Base-by-base conservation (phyloP, 2,113 vertebrate species). In the Boleophthalmus pectinirostris region DNA sequence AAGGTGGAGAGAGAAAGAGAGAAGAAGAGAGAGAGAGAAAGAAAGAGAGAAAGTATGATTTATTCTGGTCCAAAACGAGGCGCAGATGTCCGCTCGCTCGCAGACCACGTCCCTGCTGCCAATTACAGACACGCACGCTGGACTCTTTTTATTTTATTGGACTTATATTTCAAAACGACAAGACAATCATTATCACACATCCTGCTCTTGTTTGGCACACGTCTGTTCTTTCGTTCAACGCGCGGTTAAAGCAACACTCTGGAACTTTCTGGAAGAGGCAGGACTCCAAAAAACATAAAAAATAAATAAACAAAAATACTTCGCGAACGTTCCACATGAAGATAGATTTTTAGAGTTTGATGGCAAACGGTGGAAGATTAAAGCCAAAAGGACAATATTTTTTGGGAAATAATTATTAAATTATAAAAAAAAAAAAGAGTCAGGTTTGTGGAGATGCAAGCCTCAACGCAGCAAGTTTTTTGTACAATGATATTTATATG, bases 11-110 rank as follows among this genome's bases (percentile, higher is more conserved):
- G 38, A 43, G 38, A 43, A 11, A 43, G 38, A 43, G 9, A 5
- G 6, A 6, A 43, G 9, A 10, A 43, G 38, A 51, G 7, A 8
- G 80, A 83, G 86, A 85, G 87, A 90, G 87, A 78, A 74, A 63
- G 38, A 1, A 91, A 92, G 87, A 92, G 86, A 91, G 87, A 92
- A 92, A 93, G 83, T 93, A 25, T 95, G 94, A 96, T 96, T 96
- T 95, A 96, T 95, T 95, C 92, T 93, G 94, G 90, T 92, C 82
- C 83, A 94, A 91, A 95, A 96, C 93, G 92, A 94, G 88, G 93
- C 92, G 92, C 95, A 96, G 95, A 95, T 96, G 95, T 95, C 79
- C 88, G 92, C 92, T 75, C 72, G 77, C 91, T 75, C 72, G 77
- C 91, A 89, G 93, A 90, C 63, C 88, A 69, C 69, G 73, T 82